Conservation (phyloP, 2,797 vertebrate species). For the Poeciliopsis gracilis region DNA sequence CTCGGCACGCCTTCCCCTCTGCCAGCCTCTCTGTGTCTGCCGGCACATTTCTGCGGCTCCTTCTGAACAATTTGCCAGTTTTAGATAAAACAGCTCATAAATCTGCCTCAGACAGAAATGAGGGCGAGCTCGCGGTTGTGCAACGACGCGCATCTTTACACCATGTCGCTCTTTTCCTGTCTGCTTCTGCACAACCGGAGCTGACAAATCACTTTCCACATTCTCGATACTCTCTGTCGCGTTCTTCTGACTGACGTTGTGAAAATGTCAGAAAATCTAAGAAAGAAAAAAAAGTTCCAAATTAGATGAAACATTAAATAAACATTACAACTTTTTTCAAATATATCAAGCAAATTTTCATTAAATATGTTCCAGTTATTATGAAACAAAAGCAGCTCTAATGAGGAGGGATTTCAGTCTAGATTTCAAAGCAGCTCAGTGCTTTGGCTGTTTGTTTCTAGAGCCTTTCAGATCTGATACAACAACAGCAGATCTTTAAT, state of each 20-base stretch:
- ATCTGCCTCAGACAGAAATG: slow-evolving; percentile 59
- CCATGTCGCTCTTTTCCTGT: slow-evolving; percentile 23
- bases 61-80: slow-evolving; percentile 64
- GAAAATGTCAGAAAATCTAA: background rate
- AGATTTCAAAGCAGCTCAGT: no score
- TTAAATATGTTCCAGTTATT: no score
- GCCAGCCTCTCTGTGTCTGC: slow-evolving; percentile 11
- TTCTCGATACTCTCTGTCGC: background rate
- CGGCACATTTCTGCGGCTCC: slow-evolving; percentile 51
- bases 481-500: no score
- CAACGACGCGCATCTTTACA: slow-evolving; percentile 44
- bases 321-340: no score
- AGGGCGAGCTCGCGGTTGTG: slow-evolving; percentile 38
- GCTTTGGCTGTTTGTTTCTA: no score
- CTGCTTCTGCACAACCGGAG: background rate
- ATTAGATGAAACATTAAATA: background rate
- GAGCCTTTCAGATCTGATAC: no score
- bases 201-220: slow-evolving; percentile 1
- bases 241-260: background rate
- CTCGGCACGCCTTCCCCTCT: background rate
- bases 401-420: no score
- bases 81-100: slow-evolving; percentile 64
- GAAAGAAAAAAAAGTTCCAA: background rate
- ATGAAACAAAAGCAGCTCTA: no score
- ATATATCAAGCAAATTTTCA: no score